Base-by-base conservation (phyloP, 2,113 vertebrate genomes). In the Brachyhypopomus occidentalis region DNA sequence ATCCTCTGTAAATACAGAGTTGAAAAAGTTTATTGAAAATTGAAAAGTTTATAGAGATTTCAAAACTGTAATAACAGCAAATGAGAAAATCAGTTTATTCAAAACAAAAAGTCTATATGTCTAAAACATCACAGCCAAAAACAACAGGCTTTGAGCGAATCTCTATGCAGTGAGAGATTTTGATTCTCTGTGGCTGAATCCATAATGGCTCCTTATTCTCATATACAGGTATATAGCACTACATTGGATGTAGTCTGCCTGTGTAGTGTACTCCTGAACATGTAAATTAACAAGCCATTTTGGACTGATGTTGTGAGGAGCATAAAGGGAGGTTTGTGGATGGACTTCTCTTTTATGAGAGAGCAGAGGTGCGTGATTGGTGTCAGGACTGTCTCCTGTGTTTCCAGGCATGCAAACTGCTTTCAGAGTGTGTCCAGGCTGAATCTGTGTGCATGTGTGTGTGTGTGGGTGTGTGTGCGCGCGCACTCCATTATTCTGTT, bases 401-500 rank as follows among this genome's bases (percentile, higher is more conserved):
- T 79, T 38, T 48, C 58, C 9, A 52, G 60, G 12, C 17, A 55
- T 72, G 77, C 23, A 62, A 48, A 62, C 23, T n/a, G 55, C 17
- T 72, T 72, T 52, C 36, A 12, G 30, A 48, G 56, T 66, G n/a
- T 7, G 8, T 16, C 23, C 58, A 69, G 45, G 30, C 30, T 12
- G 23, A n/a, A 23, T 79, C 14, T 62, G 17, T 55, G 71, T 74
- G 25, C 36, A 23, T 67, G 72, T 69, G 48, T 80, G 14, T 38
- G 27, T 27, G 27, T 5, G 30, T 67, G 72, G 59, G 48, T 80
- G 14, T 38, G 27, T 27, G 27, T 5, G 30, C 59, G 63, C 70
- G 23, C 30, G 8, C 30, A 23, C 60, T 62, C 45, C 36, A n/a
- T 74, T 75, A 84, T 83, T 89, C 77, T 84, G 79, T 86, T 74